Conservation (phyloP, 2,888 invertebrate species). For the Caenorhabditis drosophilae region DNA sequence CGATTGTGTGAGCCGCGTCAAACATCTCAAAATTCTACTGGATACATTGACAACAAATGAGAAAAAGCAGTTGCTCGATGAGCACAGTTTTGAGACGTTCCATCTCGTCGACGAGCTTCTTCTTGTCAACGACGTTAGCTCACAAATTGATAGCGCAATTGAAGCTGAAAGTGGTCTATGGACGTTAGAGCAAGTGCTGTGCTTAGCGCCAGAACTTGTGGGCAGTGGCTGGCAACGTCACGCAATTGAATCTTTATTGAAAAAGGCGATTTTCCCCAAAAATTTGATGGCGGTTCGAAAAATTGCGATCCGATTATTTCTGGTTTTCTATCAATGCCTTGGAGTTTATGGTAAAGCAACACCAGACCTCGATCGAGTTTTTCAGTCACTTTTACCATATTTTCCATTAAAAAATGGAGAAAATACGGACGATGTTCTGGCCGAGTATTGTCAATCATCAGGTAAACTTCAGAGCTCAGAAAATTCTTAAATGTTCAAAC, state of each 20-base stretch:
- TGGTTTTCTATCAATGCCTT: constrained; percentile 67
- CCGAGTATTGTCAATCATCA: constrained; percentile 57
- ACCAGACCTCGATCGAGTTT: constrained; percentile 55
- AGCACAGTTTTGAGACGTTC: constrained; percentile 66
- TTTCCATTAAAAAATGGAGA: constrained; percentile 61
- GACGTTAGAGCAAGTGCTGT: constrained; percentile 66
- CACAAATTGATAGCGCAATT: constrained; percentile 47
- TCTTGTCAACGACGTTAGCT: constrained; percentile 58
- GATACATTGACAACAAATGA: constrained; percentile 56
- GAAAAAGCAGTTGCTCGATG: constrained; percentile 63
- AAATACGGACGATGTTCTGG: constrained; percentile 55
- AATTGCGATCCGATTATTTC: constrained; percentile 66
- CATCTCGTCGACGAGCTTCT: constrained; percentile 66
- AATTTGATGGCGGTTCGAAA: constrained; percentile 67
- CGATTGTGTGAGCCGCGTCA: constrained; percentile 54
- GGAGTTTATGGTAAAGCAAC: constrained; percentile 58
- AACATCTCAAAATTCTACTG: constrained; percentile 52
- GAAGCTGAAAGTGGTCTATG: constrained; percentile 67
- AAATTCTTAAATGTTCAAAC: too few relatives aligned
- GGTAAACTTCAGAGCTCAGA: too few relatives aligned
- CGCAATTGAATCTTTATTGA: constrained; percentile 65
- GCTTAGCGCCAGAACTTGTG: constrained; percentile 65
- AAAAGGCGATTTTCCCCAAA: constrained; percentile 65
- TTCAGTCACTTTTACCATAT: constrained; percentile 63
- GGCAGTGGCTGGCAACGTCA: constrained; percentile 67